phyloP scores from a whole-genome alignment of 2,113 vertebrate species.

The Gallinago jamesoni region DNA sequence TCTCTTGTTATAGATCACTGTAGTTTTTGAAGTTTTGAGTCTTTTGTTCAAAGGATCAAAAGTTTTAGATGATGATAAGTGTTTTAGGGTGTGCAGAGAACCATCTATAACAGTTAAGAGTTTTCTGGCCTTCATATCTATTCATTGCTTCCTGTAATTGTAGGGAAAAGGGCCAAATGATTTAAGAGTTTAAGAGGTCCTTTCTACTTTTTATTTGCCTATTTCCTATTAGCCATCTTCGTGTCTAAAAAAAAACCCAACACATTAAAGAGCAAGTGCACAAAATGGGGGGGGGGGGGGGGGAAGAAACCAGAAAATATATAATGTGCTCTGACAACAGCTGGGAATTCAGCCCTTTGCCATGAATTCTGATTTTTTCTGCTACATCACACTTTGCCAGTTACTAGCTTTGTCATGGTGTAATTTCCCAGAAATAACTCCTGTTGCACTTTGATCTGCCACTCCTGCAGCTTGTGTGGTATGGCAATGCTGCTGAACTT shows the following conservation, averaged over 20 bases:
- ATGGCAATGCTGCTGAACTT: neutral
- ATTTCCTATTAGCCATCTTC: neutral
- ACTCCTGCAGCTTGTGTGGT: conserved; percentile 37
- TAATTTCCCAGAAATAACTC: conserved; percentile 46
- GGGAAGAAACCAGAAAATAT: neutral
- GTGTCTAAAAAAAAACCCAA: neutral
- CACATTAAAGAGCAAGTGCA: neutral
- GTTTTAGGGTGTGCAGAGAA: neutral
- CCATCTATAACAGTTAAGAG: neutral
- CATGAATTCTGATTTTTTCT: conserved; percentile 37
- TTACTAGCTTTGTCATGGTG: conserved; percentile 15
- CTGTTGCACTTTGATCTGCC: conserved; percentile 43
- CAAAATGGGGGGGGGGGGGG: too few species aligned
- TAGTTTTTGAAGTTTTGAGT: neutral
- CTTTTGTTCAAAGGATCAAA: neutral
- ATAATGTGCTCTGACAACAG: neutral
- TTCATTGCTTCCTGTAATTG: neutral
- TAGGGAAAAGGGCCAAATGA: neutral
- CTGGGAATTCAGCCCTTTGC: neutral
- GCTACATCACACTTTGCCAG: neutral
- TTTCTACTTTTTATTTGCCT: neutral
- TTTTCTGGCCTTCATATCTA: neutral
- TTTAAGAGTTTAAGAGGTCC: neutral
- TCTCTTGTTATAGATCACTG: neutral
- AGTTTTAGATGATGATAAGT: neutral